Evolutionary conservation across 2,888 invertebrate genomes (phyloP), one percentile per base, ranked within the genome.

Genomic region (Nemotelus pantherinus): DNA sequence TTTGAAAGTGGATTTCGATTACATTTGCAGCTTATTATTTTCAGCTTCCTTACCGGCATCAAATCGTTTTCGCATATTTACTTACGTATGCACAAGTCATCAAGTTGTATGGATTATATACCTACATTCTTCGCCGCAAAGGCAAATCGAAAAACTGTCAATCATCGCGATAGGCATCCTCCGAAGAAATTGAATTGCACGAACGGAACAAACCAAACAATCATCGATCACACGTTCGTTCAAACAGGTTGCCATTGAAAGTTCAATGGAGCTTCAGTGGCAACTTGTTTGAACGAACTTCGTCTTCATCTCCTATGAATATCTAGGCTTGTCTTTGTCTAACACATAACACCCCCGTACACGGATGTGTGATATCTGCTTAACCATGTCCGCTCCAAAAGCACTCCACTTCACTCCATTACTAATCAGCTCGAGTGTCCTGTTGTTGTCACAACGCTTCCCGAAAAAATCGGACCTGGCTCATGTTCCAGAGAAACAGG

Each of bases 111-210:
- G 25, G 25, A 25, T 25, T 25, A 25, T 25, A 25, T 25, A 25
- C 25, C 25, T 25, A 25, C 25, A 25, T 25, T 25, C 25, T 25
- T 25, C 25, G 25, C 25, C 25, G 25, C 25, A 70, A 70, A 55
- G 55, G 55, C 53, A 43, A 70, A 53, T 39, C 65, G 9, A 65
- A 68, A 67, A 70, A 53, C 70, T 55, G 70, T 53, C 70, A 70
- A 70, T 70, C 53, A 70, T 70, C 41, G 10, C 25, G 25, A 25
- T 25, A n/a, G 43, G 3, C 47, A 7, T 50, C 50, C 6, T 39
- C 41, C 39, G 55, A 70, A 53, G 25, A 9, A 50, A 70, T 7
- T 70, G 70, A 70, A 70, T 25, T 55, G 55, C 41, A 43, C 53
- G 44, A 55, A 57, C 25, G 25, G 57, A 57, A 3, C 9, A 25